Evolutionary conservation across 2,888 invertebrate genomes (phyloP), one percentile per base, ranked within the genome.

Genomic region (Cordilura impudica): DNA sequence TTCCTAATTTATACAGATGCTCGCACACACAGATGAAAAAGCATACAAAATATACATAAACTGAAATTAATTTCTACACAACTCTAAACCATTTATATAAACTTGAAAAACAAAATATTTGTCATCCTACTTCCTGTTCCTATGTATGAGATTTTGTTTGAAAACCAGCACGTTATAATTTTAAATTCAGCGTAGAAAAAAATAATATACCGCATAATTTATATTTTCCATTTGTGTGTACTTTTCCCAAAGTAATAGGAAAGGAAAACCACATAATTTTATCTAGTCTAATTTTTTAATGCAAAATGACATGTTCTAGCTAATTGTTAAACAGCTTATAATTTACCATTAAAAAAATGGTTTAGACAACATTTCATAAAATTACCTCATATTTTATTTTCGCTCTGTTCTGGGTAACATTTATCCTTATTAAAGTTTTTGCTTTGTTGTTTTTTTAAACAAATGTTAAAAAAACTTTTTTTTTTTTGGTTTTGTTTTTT

Each of bases 291-390:
- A 43, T 31, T 49, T 26, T 47, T 54, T 29, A 5, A 2, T 39
- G 26, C 21, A 61, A 12, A 39, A 47, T 16, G 12, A 26, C 19
- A 65, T 53, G 29, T 21, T 26, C 8, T 39, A 10, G 43, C 56
- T 73, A 69, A 73, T 78, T 69, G 69, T 73, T 73, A 73, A 51
- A 69, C 31, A 18, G 60, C 35, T 69, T 65, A 45, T 8, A 26
- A 29, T 65, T 35, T 23, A 31, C 8, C 7, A 45, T 60, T 66
- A 19, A 49, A 54, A 31, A 75, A 29, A 56, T 26, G 29, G 19
- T 14, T 18, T 49, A 29, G 43, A 56, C n/a, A 56, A 73, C 49
- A n/a, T 18, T 4, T 29, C n/a, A 56, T 49, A 35, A 65, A 71
- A 45, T 65, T 77, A 66, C 51, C 58, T 56, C 31, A 70, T 65